Base-by-base conservation (phyloP, 2,888 invertebrate species). In the Lasioglossum malachurum region DNA sequence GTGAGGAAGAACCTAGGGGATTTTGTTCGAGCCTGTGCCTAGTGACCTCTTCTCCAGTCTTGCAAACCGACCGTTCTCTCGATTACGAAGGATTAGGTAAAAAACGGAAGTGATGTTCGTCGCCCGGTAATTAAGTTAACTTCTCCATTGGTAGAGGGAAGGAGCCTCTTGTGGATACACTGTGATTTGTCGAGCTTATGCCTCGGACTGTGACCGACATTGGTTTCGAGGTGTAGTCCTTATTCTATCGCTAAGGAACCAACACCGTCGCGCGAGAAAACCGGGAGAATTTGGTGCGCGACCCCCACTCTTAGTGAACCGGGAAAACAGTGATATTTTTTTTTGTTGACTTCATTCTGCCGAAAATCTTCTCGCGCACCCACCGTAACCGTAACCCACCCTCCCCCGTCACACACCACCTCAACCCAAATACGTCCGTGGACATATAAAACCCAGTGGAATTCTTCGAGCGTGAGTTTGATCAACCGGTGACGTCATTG, bases 1-100 rank as follows among this genome's bases (percentile, higher is more conserved):
- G 89, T 87, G 90, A 64, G 57, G 64, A 78, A 75, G 64, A 83
- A 44, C 64, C 83, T 89, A 75, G 82, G 83, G 78, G 46, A 84
- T 79, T 81, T 60, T 49, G 19, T 73, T 72, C 79, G 60, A n/a
- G 53, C 83, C 74, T 77, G 85, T 81, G 79, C 78, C 67, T 81
- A 84, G 90, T 88, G 88, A 86, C 60, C 67, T 38, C 67, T 38
- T 35, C 27, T 83, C 31, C 60, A 64, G 35, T 78, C 49, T 75
- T 57, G 35, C 57, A 49, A 49, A 75, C 76, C n/a, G 64, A 64
- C 67, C 19, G 53, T n/a, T 53, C 14, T 27, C 60, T 67, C 27
- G 38, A 12, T 14, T 14, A 57, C 35, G 64, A 64, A 78, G 72
- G 64, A 78, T 76, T 79, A 77, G 82, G 86, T 82, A 86, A 79